Percentiles rank a stretch among this genome's conserved stretches.
Evolutionary conservation across 1,140 invertebrate genomes (phyloP).

Genomic region (Pomacea maculata): DNA sequence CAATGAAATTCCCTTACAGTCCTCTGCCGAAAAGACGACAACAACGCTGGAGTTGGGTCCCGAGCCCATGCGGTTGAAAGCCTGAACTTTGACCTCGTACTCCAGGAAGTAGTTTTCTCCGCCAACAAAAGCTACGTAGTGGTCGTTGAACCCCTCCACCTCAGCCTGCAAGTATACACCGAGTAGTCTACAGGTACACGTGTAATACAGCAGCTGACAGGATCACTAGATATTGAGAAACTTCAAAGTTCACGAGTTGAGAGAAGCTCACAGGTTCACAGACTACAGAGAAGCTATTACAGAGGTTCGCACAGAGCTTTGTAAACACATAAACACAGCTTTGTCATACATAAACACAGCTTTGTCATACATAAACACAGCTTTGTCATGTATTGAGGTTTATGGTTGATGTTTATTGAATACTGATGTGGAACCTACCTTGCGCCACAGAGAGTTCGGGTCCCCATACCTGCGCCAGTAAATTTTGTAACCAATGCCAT

Average conservation of each 20-base stretch:
- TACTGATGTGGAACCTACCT: slow-evolving; percentile 6
- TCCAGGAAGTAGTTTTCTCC: slow-evolving; percentile 84
- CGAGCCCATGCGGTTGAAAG: slow-evolving; percentile 80
- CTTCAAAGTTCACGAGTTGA: neutral
- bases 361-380: neutral
- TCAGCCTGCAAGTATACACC: slow-evolving; percentile 16
- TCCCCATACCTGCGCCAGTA: slow-evolving; percentile 38
- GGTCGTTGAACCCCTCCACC: slow-evolving; percentile 22
- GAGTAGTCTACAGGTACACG: too few species aligned
- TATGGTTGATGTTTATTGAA: too few species aligned
- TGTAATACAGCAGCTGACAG: too few species aligned
- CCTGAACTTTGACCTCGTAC: slow-evolving; percentile 89
- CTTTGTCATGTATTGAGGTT: too few species aligned
- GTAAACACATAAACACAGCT: neutral
- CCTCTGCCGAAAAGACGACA: slow-evolving; percentile 89
- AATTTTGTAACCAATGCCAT: slow-evolving; percentile 41
- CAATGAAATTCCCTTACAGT: slow-evolving; percentile 64
- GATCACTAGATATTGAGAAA: too few species aligned
- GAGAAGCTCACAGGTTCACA: neutral
- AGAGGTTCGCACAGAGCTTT: neutral
- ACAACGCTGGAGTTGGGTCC: slow-evolving; percentile 84
- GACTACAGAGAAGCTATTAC: neutral
- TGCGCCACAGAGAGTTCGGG: slow-evolving; percentile 9
- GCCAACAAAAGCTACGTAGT: slow-evolving; percentile 69
- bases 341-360: neutral